Percentiles rank a stretch among this genome's conserved stretches.
These are phyloP conservation scores for Zygothrica quintamaculata DNA, from an alignment of 2,888 invertebrate genomes.

Conservation along the genomic window DNA sequence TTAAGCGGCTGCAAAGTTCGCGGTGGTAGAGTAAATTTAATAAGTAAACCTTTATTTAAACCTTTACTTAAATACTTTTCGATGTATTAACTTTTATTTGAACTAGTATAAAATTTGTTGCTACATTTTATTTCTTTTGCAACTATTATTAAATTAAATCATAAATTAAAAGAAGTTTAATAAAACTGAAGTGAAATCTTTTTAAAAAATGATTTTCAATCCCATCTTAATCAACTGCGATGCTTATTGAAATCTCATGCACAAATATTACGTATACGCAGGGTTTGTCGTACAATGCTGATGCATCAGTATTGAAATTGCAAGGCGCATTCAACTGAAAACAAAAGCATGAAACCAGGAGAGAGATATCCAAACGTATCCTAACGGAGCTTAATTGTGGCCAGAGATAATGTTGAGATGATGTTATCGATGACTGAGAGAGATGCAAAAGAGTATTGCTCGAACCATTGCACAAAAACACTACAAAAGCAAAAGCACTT, in stretches of 20 bases:
- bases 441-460: too few species aligned
- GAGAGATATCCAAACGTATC: conserved; percentile 2
- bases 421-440: not conserved
- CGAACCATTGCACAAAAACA: conserved; percentile 18
- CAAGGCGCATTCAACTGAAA: conserved; percentile 41
- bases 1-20: not conserved
- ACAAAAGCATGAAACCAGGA: conserved; percentile 51
- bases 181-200: conserved; percentile 8
- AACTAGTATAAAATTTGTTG: too few species aligned
- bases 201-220: not conserved
- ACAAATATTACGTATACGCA: conserved; percentile 52
- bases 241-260: conserved; percentile 8
- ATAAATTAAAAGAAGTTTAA: too few species aligned
- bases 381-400: not conserved
- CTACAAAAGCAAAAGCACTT: conserved; percentile 39
- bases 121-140: too few species aligned
- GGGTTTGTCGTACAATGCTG: conserved; percentile 23
- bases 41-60: too few species aligned
- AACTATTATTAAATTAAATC: too few species aligned
- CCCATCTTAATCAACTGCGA: not conserved
- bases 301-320: conserved; percentile 38
- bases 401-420: not conserved
- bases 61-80: too few species aligned
- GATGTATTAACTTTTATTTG: too few species aligned
- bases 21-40: not conserved